phyloP scores from a whole-genome alignment of 2,113 vertebrate species.

The Hepsetus odoe region DNA sequence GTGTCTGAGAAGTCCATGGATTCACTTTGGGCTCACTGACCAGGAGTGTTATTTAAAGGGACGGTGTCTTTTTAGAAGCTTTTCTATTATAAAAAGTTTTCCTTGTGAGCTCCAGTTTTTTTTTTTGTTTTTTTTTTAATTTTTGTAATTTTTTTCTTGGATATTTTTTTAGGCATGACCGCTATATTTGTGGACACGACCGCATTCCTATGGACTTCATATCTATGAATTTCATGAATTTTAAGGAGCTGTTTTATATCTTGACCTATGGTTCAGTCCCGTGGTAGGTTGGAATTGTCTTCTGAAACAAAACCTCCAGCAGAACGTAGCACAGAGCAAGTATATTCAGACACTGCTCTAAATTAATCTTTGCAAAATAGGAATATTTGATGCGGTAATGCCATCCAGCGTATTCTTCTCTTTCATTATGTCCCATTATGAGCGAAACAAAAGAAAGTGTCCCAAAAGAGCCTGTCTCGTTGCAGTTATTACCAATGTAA shows the following conservation, averaged over 20 bases:
- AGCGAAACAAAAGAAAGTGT: constrained; percentile 25
- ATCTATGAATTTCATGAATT: constrained; percentile 5
- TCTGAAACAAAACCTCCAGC: constrained; percentile 46
- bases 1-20: neutral
- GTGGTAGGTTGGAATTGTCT: constrained; percentile 28
- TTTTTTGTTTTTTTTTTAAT: neutral
- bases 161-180: neutral
- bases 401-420: constrained; percentile 42
- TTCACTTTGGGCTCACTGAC: neutral
- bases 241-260: neutral
- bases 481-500: constrained; percentile 48
- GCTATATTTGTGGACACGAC: neutral
- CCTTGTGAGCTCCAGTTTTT: no score
- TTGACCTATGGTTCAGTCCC: neutral
- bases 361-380: constrained; percentile 49
- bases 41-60: neutral
- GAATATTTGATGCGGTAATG: constrained; percentile 40
- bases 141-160: neutral
- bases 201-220: neutral
- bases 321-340: constrained; percentile 7
- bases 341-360: constrained; percentile 38
- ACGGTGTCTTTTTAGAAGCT: neutral
- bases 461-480: constrained; percentile 38
- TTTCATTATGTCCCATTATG: constrained; percentile 10
- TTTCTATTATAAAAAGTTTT: neutral